Evolutionary conservation across 2,797 vertebrate genomes (phyloP).

Genomic region (Poecile montanus): DNA sequence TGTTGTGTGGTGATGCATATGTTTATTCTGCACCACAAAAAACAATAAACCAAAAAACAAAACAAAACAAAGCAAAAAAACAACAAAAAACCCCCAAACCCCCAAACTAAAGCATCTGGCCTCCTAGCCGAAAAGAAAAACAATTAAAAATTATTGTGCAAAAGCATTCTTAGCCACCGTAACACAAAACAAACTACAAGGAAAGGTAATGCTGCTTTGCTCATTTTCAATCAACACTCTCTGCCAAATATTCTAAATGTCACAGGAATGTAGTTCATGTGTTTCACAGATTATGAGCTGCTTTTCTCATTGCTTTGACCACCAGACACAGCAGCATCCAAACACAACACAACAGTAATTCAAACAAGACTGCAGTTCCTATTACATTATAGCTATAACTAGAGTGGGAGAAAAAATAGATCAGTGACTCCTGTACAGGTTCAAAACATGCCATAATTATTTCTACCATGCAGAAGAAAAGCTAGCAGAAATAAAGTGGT

Average conservation of each 20-base stretch:
- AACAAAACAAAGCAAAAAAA: background rate
- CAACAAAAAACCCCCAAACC: background rate
- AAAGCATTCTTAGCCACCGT: background rate
- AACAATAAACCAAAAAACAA: background rate
- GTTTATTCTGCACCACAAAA: background rate
- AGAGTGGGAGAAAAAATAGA: background rate
- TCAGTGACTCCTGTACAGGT: background rate
- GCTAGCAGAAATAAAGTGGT: background rate
- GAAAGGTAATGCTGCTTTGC: conserved; percentile 46
- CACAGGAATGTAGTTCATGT: conserved; percentile 61
- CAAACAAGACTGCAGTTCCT: conserved; percentile 2
- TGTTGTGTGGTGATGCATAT: background rate
- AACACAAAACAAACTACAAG: conserved; percentile 16
- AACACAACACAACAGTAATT: conserved; percentile 32
- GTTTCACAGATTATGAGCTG: conserved; percentile 68
- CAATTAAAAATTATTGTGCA: background rate
- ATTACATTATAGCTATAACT: background rate
- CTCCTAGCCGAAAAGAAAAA: background rate
- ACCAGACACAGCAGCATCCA: conserved; percentile 49
- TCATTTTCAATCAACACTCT: conserved; percentile 61
- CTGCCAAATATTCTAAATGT: conserved; percentile 69
- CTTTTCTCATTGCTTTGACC: conserved; percentile 60
- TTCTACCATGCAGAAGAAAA: background rate
- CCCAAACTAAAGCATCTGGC: background rate
- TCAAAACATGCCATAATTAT: background rate